Conservation (phyloP, 2,888 invertebrate species). For the Tetranychus truncatus region DNA sequence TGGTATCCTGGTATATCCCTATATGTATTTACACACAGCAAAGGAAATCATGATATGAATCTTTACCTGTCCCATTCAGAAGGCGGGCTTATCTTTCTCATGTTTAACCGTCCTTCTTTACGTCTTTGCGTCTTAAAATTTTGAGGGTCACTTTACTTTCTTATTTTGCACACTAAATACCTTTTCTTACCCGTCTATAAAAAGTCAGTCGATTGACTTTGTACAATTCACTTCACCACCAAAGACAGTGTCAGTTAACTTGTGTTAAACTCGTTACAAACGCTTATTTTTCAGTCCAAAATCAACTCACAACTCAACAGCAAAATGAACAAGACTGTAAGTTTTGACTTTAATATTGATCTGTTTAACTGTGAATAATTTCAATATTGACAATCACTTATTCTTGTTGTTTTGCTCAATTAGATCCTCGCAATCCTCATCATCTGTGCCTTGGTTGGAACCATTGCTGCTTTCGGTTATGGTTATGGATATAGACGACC, state of each 20-base stretch:
- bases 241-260: background rate
- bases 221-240: background rate
- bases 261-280: too few relatives aligned
- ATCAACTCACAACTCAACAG: background rate
- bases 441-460: background rate
- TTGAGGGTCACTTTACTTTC: background rate
- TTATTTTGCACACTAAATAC: background rate
- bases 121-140: background rate
- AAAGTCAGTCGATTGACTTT: background rate
- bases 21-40: too few relatives aligned
- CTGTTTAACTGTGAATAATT: background rate
- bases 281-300: background rate
- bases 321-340: conserved; percentile 4
- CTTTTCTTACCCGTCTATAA: background rate
- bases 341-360: background rate
- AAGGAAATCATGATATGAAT: too few relatives aligned
- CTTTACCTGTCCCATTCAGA: background rate
- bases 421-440: background rate
- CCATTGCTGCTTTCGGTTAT: background rate
- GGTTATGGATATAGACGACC: background rate
- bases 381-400: background rate
- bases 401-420: background rate
- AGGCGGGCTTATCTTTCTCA: background rate
- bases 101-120: background rate
- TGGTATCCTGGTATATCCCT: too few relatives aligned